These are phyloP conservation scores for Drosophila anomelani DNA, from an alignment of 2,888 invertebrate genomes.

Conservation along the genomic window DNA sequence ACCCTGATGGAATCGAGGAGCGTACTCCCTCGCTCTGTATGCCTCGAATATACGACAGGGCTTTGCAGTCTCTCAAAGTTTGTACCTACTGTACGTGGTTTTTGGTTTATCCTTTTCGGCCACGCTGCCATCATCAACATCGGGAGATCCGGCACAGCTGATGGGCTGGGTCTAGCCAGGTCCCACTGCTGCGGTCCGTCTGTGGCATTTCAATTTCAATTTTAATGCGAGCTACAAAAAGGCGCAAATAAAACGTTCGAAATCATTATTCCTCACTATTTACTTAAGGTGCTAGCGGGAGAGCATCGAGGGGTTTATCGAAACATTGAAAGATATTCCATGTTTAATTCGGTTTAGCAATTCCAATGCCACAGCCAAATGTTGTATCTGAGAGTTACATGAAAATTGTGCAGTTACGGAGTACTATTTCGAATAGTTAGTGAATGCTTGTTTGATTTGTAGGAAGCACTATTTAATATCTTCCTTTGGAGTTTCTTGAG, in stretches of 20 bases:
- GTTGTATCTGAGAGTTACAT: neutral
- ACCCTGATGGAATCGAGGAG: neutral
- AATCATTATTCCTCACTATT: slow-evolving; percentile 53
- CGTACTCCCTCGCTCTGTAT: slow-evolving; percentile 21
- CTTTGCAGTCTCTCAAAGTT: neutral
- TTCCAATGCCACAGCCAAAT: slow-evolving; percentile 1
- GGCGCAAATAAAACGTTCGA: slow-evolving; percentile 70
- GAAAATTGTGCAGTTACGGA: neutral
- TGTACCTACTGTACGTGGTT: slow-evolving; percentile 55
- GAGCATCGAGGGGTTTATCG: slow-evolving; percentile 21
- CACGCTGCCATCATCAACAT: slow-evolving; percentile 57
- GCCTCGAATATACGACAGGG: neutral
- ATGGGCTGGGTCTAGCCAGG: slow-evolving; percentile 36
- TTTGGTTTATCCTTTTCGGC: slow-evolving; percentile 33
- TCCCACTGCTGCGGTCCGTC: slow-evolving; percentile 52
- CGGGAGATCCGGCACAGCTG: slow-evolving; percentile 43
- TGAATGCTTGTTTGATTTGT: neutral
- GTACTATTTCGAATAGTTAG: neutral
- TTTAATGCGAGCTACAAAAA: slow-evolving; percentile 70
- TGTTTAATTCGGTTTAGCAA: slow-evolving; percentile 23
- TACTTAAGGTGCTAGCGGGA: slow-evolving; percentile 35
- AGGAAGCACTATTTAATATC: too few species aligned
- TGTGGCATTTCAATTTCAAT: slow-evolving; percentile 79
- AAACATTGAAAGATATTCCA: slow-evolving; percentile 15
- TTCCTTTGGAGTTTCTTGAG: too few species aligned